Conservation (phyloP, 2,113 vertebrate species). For the Dicrurus megarhynchus region DNA sequence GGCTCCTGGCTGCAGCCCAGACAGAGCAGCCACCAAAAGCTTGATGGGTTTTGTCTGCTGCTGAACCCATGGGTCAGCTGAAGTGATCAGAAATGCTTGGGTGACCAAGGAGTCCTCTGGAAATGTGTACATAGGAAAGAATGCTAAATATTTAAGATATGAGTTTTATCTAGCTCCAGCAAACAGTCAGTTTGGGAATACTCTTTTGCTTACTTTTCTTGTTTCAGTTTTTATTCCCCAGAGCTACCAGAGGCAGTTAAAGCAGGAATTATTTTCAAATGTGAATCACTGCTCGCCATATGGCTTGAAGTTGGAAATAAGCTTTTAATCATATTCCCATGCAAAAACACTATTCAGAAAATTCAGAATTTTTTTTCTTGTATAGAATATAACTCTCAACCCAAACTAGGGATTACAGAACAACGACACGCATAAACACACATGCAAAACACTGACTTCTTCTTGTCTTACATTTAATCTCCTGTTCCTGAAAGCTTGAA, state of each 20-base stretch:
- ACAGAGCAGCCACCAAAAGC: neutral
- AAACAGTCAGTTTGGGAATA: neutral
- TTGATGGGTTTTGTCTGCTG: neutral
- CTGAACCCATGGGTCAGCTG: fast-evolving
- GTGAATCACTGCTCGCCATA: neutral
- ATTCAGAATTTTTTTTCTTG: neutral
- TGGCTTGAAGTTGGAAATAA: neutral
- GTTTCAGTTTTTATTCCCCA: neutral
- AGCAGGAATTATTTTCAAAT: neutral
- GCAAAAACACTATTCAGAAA: neutral
- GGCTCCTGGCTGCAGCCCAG: neutral
- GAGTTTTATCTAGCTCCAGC: neutral
- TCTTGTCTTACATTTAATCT: neutral
- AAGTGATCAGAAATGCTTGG: neutral
- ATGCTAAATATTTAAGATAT: neutral
- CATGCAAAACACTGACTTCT: neutral
- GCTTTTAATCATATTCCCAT: neutral
- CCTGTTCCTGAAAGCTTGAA: neutral
- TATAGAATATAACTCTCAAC: neutral
- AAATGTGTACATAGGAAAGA: neutral
- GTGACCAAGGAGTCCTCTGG: neutral
- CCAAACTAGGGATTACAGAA: neutral
- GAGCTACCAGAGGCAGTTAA: neutral
- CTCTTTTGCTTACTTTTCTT: neutral
- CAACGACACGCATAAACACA: fast-evolving